phyloP scores from a whole-genome alignment of 2,113 vertebrate species.

The Columbina picui region DNA sequence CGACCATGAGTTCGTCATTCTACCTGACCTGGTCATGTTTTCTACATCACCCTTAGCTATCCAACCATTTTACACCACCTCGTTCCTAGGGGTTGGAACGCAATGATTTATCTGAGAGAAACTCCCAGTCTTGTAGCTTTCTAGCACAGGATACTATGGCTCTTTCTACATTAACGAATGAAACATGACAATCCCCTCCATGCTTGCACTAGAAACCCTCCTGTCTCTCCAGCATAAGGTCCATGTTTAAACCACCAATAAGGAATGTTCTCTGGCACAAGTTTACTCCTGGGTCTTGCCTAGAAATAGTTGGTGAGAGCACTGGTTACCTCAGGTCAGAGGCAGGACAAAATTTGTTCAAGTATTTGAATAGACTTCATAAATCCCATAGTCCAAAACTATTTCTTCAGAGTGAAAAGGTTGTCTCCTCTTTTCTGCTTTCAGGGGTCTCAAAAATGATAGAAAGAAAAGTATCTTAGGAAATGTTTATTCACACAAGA shows the following conservation, averaged over 20 bases:
- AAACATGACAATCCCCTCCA: not conserved
- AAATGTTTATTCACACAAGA: not conserved
- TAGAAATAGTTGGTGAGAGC: not conserved
- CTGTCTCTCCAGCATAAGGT: not conserved
- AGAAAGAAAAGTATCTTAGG: not conserved
- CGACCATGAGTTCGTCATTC: not conserved
- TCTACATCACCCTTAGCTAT: not conserved
- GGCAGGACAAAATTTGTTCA: not conserved
- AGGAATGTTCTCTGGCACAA: not conserved
- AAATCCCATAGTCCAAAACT: not conserved
- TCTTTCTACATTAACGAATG: not conserved
- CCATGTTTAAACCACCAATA: not conserved
- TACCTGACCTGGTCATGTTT: not conserved
- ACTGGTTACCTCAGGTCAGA: not conserved
- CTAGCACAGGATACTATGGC: not conserved
- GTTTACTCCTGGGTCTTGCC: not conserved
- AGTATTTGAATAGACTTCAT: not conserved
- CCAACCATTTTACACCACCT: not conserved
- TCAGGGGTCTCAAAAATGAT: not conserved
- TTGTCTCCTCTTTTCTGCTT: not conserved
- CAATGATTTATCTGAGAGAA: not conserved
- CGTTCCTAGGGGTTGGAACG: not conserved
- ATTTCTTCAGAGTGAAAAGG: not conserved
- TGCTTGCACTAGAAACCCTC: fast-evolving
- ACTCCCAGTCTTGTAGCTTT: not conserved